Evolutionary conservation across 2,797 vertebrate genomes (phyloP), one percentile per base, ranked within the genome.

Genomic region (Valencia hispanica): DNA sequence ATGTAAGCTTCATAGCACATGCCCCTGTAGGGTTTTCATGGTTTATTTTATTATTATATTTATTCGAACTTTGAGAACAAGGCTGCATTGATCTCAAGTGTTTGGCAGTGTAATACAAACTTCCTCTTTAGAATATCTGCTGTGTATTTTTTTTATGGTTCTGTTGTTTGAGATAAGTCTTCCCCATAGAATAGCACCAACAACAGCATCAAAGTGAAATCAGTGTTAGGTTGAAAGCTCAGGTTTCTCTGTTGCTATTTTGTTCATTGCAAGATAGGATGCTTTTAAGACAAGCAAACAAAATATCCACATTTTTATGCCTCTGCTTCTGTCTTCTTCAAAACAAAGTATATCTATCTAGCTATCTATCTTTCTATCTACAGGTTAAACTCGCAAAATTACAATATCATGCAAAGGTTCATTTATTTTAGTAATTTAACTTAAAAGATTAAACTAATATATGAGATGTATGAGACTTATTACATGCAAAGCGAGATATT

Each of bases 41-140:
- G 79, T 90, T 70, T 82, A n/a, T n/a, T n/a, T n/a, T n/a, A n/a
- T n/a, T n/a, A n/a, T n/a, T n/a, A n/a, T n/a, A n/a, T n/a, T n/a
- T n/a, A 71, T 74, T 85, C 83, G 83, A 86, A 43, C 48, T 53
- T 57, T 34, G 12, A 51, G n/a, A 41, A 83, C 36, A 71, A 50
- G 17, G 11, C 10, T 70, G n/a, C 25, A 76, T 78, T 2, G 3
- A 79, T 81, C 22, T 78, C 0, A 75, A 74, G 63, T 25, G 27
- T 83, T 73, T 88, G 87, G 79, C 77, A 79, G 32, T 48, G 5
- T 43, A 15, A 73, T 36, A 65, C 73, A 75, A 73, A 71, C 73
- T 75, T 79, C 41, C 48, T 71, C n/a, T 41, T 5, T 39, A 57
- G 15, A 50, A n/a, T 61, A 36, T 41, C 27, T 65, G 41, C 41